Percentiles rank a stretch among this genome's conserved stretches.
These are phyloP conservation scores for Lutjanus campechanus DNA, from an alignment of 2,797 vertebrate species.

Conservation along the genomic window DNA sequence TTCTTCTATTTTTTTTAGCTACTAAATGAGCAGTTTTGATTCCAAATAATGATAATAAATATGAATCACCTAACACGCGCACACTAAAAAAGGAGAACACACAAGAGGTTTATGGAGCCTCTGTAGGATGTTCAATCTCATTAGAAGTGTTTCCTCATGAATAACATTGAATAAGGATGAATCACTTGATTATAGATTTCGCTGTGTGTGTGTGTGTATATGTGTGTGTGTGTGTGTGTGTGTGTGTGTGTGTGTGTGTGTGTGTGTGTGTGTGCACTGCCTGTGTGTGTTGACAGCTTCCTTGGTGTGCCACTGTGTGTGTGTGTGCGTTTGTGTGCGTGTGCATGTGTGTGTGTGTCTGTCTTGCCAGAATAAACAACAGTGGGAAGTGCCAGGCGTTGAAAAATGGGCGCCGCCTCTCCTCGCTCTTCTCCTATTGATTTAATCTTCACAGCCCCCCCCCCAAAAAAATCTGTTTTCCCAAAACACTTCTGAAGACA, in stretches of 20 bases:
- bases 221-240: slow-evolving; percentile 13
- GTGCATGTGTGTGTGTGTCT: slow-evolving; percentile 26
- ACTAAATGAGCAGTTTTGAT: background rate
- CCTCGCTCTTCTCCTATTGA: slow-evolving; percentile 64
- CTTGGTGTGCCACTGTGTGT: slow-evolving; percentile 2
- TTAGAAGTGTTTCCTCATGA: slow-evolving; percentile 68
- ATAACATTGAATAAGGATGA: slow-evolving; percentile 62
- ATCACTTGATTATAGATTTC: slow-evolving; percentile 69
- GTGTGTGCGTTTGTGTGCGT: slow-evolving; percentile 21
- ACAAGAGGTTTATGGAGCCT: slow-evolving; percentile 44
- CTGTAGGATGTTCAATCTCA: slow-evolving; percentile 61
- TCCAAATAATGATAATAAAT: slow-evolving; percentile 1
- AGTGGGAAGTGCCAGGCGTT: slow-evolving; percentile 56
- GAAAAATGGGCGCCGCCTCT: slow-evolving; percentile 61
- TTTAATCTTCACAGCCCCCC: slow-evolving; percentile 69
- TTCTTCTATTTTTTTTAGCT: background rate
- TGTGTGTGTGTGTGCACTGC: background rate
- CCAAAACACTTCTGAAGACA: slow-evolving; percentile 68
- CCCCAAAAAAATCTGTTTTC: slow-evolving; percentile 60
- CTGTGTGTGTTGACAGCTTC: slow-evolving; percentile 42
- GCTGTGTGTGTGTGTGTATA: slow-evolving; percentile 4
- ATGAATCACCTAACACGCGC: slow-evolving; percentile 8
- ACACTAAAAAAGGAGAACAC: slow-evolving; percentile 24
- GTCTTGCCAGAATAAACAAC: slow-evolving; percentile 62
- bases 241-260: slow-evolving; percentile 17